These are phyloP conservation scores for Charina bottae DNA, from an alignment of 2,113 vertebrate species.

Conservation along the genomic window DNA sequence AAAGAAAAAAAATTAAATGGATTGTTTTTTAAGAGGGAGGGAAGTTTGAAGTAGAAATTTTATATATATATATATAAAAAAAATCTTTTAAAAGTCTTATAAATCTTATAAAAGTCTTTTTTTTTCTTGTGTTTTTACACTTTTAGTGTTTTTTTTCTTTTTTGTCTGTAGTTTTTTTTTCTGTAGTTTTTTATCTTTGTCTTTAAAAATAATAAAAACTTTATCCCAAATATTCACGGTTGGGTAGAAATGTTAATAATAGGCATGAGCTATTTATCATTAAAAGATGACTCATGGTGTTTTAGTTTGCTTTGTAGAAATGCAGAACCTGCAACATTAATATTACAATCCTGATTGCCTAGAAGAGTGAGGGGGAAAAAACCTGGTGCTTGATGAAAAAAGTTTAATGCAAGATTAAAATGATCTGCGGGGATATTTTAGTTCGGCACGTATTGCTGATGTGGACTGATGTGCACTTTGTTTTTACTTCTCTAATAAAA, in stretches of 20 bases:
- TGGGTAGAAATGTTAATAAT: neutral
- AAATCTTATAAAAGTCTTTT: too few species aligned
- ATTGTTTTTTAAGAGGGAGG: too few species aligned
- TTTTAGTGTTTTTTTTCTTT: too few species aligned
- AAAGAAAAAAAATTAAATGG: too few species aligned
- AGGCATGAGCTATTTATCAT: neutral
- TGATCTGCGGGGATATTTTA: rapidly evolving
- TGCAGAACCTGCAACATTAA: neutral
- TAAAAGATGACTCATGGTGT: neutral
- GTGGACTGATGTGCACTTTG: neutral
- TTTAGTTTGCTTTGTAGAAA: neutral
- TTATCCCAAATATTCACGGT: too few species aligned
- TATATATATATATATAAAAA: too few species aligned
- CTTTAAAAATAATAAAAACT: too few species aligned
- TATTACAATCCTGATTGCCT: neutral
- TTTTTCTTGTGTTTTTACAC: too few species aligned
- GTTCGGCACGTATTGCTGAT: neutral
- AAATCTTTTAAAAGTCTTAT: too few species aligned
- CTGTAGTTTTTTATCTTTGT: too few species aligned
- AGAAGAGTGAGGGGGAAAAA: neutral
- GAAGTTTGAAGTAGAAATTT: too few species aligned
- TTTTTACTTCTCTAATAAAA: neutral
- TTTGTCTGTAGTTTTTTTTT: too few species aligned
- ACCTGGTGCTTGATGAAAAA: neutral
- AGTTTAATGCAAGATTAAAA: neutral